phyloP scores from a whole-genome alignment of 2,797 vertebrate genomes.

The Eulemur rubriventer region DNA sequence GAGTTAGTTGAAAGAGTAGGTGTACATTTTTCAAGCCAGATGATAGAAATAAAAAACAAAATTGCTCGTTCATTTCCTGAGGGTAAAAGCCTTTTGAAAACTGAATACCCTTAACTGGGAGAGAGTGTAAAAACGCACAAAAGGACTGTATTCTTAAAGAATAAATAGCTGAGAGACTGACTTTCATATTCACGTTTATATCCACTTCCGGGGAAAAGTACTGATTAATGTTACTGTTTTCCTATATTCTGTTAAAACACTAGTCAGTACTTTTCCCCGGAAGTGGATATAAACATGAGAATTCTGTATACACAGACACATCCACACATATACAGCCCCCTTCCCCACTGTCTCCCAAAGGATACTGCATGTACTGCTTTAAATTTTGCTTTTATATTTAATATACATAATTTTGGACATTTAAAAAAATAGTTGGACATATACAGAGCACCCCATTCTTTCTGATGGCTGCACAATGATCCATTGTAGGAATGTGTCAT shows the following conservation, averaged over 20 bases:
- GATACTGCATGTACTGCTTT: neutral
- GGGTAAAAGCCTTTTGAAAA: neutral
- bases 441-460: neutral
- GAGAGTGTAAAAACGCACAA: neutral
- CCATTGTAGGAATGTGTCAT: neutral
- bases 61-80: neutral
- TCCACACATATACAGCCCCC: neutral
- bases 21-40: neutral
- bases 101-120: neutral
- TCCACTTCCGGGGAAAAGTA: neutral
- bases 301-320: neutral
- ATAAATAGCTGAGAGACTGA: neutral
- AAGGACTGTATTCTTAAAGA: neutral
- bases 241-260: neutral
- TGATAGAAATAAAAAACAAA: neutral
- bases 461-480: neutral
- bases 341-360: neutral
- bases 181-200: neutral
- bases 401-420: neutral
- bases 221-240: neutral
- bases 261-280: neutral
- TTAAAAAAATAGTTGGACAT: neutral
- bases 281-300: neutral
- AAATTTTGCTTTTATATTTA: neutral
- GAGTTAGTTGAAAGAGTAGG: neutral